phyloP scores from a whole-genome alignment of 2,888 invertebrate genomes.

The Drosophila birchii region DNA sequence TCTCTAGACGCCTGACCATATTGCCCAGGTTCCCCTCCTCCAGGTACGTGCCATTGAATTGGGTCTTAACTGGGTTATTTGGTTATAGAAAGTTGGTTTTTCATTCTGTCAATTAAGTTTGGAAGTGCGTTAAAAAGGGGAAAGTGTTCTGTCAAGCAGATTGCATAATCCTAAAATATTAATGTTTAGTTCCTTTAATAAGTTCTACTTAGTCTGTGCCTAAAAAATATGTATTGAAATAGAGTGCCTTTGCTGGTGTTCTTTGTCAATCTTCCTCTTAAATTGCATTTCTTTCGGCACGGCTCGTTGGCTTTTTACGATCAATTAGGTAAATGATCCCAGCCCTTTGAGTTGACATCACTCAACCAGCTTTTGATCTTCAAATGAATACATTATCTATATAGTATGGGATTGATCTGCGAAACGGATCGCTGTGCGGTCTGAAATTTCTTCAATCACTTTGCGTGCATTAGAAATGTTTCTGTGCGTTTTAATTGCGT shows the following conservation, averaged over 20 bases:
- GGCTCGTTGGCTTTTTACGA: constrained; percentile 48
- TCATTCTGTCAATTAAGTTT: constrained; percentile 33
- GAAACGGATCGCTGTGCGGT: not conserved
- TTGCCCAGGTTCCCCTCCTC: constrained; percentile 40
- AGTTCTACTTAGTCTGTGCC: not conserved
- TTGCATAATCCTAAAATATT: constrained; percentile 1
- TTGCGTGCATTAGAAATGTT: constrained; percentile 55
- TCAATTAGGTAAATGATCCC: constrained; percentile 41
- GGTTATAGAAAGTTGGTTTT: constrained; percentile 66
- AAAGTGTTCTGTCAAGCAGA: constrained; percentile 21
- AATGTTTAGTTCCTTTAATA: not conserved
- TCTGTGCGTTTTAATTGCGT: constrained; percentile 64
- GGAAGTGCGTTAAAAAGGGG: not conserved
- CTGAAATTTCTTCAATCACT: constrained; percentile 57
- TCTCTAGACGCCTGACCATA: constrained; percentile 57
- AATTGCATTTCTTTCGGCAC: constrained; percentile 13
- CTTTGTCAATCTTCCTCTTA: not conserved
- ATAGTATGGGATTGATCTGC: constrained; percentile 16
- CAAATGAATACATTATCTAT: constrained; percentile 25
- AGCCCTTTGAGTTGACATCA: constrained; percentile 21
- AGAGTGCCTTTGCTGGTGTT: constrained; percentile 18
- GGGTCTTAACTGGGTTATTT: constrained; percentile 67
- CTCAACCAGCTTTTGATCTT: constrained; percentile 44
- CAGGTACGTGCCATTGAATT: constrained; percentile 38
- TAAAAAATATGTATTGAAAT: not conserved